Evolutionary conservation across 2,797 vertebrate genomes (phyloP).

Genomic region (Periophthalmus magnuspinnatus): DNA sequence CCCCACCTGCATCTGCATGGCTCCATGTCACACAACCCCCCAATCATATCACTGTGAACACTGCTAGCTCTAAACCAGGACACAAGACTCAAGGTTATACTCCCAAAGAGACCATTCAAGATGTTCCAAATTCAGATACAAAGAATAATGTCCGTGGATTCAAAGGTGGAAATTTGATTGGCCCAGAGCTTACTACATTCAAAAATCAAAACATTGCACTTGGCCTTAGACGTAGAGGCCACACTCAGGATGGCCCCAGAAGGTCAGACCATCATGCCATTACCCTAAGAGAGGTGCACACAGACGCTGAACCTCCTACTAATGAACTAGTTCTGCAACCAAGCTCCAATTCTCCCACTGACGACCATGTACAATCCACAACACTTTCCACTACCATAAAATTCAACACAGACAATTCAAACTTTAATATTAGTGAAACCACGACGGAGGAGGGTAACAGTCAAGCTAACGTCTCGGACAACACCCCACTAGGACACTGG

Average conservation of each 20-base stretch:
- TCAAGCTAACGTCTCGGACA: slow-evolving; percentile 48
- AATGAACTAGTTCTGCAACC: slow-evolving; percentile 49
- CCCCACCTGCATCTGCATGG: slow-evolving; percentile 40
- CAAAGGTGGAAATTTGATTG: slow-evolving; percentile 60
- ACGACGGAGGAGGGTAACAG: slow-evolving; percentile 12
- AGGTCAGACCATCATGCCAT: slow-evolving; percentile 63
- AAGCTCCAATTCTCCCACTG: slow-evolving; percentile 18
- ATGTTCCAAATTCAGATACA: slow-evolving; percentile 51
- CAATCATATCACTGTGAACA: slow-evolving; percentile 49
- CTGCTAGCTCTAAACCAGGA: slow-evolving; percentile 3
- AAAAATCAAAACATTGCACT: slow-evolving; percentile 51
- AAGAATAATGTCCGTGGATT: slow-evolving; percentile 44
- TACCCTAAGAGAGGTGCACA: slow-evolving; percentile 71
- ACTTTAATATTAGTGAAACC: slow-evolving; percentile 22
- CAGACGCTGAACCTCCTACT: slow-evolving; percentile 44
- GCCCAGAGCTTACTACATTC: slow-evolving; percentile 51
- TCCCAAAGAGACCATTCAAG: slow-evolving; percentile 19
- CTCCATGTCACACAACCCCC: slow-evolving; percentile 27
- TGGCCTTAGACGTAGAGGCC: slow-evolving; percentile 56
- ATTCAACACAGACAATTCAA: neutral
- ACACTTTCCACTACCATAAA: slow-evolving; percentile 36
- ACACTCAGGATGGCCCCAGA: slow-evolving; percentile 13
- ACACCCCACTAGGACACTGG: neutral
- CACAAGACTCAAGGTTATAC: slow-evolving; percentile 22
- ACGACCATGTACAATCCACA: slow-evolving; percentile 49